phyloP scores from a whole-genome alignment of 2,113 vertebrate species.

The Micronycteris hirsuta region DNA sequence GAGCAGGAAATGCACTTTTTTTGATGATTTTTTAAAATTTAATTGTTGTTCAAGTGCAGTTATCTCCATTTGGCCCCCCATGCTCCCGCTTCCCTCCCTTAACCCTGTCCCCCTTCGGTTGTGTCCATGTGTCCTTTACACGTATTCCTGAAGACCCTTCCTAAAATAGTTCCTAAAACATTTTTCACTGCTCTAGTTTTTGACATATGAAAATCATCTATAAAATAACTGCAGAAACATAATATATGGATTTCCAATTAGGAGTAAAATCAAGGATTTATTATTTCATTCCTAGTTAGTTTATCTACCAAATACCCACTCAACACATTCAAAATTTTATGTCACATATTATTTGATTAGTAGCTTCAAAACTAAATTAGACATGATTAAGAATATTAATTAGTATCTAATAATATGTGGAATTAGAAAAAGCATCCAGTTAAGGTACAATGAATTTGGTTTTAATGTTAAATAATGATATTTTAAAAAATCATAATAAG shows the following conservation, averaged over 20 bases:
- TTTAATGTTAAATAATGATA: conserved; percentile 48
- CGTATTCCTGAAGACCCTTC: no score
- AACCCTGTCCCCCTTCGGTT: no score
- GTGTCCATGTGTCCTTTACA: no score
- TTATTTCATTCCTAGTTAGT: not conserved
- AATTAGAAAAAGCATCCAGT: conserved; percentile 5
- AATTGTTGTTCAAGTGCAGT: no score
- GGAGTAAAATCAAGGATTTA: not conserved
- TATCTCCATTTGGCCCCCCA: no score
- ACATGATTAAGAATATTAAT: not conserved
- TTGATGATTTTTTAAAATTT: no score
- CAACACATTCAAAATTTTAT: not conserved
- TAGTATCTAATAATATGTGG: not conserved
- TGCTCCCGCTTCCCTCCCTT: no score
- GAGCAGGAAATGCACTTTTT: not conserved
- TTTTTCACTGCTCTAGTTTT: not conserved
- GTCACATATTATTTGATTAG: not conserved
- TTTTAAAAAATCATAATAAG: conserved; percentile 55
- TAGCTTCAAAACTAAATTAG: not conserved
- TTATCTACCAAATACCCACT: not conserved
- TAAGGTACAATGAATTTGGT: not conserved
- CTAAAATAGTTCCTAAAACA: not conserved
- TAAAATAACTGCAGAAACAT: not conserved
- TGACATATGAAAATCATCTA: not conserved
- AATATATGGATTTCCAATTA: not conserved